Conservation (phyloP, 2,888 invertebrate species). For the Lathronympha strigana region DNA sequence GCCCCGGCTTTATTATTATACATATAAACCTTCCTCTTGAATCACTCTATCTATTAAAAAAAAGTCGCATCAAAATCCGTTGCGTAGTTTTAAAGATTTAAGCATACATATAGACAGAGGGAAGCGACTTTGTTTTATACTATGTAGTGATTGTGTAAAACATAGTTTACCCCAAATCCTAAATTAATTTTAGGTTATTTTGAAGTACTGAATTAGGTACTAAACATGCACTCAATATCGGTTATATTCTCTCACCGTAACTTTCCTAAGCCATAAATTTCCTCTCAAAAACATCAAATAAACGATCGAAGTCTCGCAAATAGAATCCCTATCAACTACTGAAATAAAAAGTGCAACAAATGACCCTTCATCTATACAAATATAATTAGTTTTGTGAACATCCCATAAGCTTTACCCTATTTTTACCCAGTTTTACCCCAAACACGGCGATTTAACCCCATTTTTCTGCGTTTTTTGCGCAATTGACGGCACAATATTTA, state of each 20-base stretch:
- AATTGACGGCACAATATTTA: constrained; percentile 69
- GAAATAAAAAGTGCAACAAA: constrained; percentile 59
- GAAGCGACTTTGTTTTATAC: too few relatives aligned
- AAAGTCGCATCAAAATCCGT: too few relatives aligned
- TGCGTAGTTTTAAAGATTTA: too few relatives aligned
- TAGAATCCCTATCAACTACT: constrained; percentile 64
- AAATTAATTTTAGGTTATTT: too few relatives aligned
- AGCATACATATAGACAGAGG: too few relatives aligned
- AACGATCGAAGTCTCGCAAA: constrained; percentile 59
- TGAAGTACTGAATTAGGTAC: too few relatives aligned
- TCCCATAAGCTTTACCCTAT: constrained; percentile 54
- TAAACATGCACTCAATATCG: constrained; percentile 34
- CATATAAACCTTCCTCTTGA: too few relatives aligned
- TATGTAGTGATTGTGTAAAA: too few relatives aligned
- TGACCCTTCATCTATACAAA: constrained; percentile 73
- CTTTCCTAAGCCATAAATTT: constrained; percentile 58
- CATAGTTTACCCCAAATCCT: too few relatives aligned
- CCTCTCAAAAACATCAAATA: constrained; percentile 52
- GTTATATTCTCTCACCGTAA: constrained; percentile 60
- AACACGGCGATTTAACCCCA: constrained; percentile 78
- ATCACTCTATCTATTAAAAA: too few relatives aligned
- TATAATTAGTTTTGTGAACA: constrained; percentile 79
- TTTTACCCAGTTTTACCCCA: constrained; percentile 64
- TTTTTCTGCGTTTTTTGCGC: constrained; percentile 68
- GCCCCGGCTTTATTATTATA: too few relatives aligned